Evolutionary conservation across 2,113 vertebrate genomes (phyloP), one percentile per base, ranked within the genome.

Genomic region (Myrmophylax atrothorax): DNA sequence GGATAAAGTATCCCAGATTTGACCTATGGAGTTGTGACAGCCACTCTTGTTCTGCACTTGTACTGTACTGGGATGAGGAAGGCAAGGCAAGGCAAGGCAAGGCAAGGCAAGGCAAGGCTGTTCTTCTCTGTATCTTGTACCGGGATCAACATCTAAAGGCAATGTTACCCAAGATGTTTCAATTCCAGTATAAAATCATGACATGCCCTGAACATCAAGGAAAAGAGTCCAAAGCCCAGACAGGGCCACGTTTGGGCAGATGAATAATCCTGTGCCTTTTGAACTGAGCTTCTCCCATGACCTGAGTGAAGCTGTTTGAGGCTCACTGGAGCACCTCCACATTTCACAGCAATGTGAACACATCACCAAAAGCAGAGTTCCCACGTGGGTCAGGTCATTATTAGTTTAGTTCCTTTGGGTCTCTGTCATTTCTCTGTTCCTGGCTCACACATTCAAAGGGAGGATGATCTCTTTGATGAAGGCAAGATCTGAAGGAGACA

Each of bases 141-240:
- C 42, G 31, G 29, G 28, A 70, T 26, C 52, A 42, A 4, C 20
- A 7, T 18, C 18, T 49, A 46, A 60, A 83, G 18, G 12, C 37
- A 29, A 2, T 1, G 9, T 18, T 26, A 38, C 23, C 29, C 0
- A 1, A 56, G 18, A 15, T 8, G 3, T 40, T 60, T 0, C 1
- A 67, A 66, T 50, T 86, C 66, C 56, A 59, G 18, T 19, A 40
- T 31, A 46, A 89, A 68, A 77, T 18, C 35, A 11, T 26, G 33
- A 42, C 0, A 0, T 40, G 4, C 22, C 33, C 28, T 35, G 28
- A 70, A 46, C 8, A 24, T 18, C 33, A 26, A 44, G 49, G 17
- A 40, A 60, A 5, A 38, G 14, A 63, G 1, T 12, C 29, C 50
- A 53, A 59, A 84, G 26, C 3, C 44, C 8, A 63, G 8, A 18